Conservation (phyloP, 37 sponge, comb jelly and placozoan species). For the Beroe ovata region DNA sequence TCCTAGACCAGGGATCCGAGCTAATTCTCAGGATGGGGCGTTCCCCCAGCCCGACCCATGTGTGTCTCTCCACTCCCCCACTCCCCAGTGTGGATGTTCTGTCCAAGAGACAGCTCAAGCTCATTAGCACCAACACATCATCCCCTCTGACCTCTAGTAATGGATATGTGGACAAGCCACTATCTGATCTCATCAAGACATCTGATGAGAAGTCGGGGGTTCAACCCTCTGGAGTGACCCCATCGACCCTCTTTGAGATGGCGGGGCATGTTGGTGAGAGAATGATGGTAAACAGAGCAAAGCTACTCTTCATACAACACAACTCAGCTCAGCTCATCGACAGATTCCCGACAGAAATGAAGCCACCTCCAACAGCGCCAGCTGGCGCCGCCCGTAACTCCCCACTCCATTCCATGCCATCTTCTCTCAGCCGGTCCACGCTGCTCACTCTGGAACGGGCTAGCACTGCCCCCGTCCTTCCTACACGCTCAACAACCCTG, state of each 20-base stretch:
- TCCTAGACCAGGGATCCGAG: conserved; percentile 41
- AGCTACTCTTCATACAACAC: conserved; percentile 39
- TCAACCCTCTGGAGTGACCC: background rate
- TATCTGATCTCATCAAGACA: conserved; percentile 8
- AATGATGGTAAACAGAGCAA: conserved; percentile 60
- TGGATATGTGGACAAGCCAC: background rate
- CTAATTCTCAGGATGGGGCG: background rate
- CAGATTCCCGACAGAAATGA: background rate
- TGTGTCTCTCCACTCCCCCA: background rate
- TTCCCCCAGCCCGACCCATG: background rate
- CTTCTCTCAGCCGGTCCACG: background rate
- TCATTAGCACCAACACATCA: conserved; percentile 12
- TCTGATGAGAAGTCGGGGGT: background rate
- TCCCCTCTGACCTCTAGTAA: background rate
- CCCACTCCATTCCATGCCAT: background rate
- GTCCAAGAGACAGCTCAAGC: conserved; percentile 28
- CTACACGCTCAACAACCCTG: background rate
- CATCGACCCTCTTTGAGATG: conserved; percentile 29
- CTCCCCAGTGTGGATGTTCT: conserved; percentile 59
- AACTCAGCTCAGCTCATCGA: background rate
- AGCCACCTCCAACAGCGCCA: conserved; percentile 51
- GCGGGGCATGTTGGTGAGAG: conserved; percentile 32
- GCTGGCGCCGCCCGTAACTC: background rate
- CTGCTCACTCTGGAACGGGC: background rate
- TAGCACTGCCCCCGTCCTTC: conserved; percentile 1